These are phyloP conservation scores for Dascillus cervinus DNA, from an alignment of 2,888 invertebrate genomes.

Conservation along the genomic window DNA sequence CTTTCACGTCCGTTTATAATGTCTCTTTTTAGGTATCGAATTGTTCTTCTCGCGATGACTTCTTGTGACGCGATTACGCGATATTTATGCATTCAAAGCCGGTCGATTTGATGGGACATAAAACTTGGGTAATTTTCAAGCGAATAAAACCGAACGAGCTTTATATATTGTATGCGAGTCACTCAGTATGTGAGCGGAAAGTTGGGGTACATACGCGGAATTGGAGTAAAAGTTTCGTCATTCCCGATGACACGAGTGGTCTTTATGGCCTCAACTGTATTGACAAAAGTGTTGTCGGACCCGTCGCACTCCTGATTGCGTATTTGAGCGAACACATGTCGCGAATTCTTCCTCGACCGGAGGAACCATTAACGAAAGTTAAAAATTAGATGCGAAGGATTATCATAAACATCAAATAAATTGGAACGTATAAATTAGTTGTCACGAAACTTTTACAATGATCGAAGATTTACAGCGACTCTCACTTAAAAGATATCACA, in stretches of 20 bases:
- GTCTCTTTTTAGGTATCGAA: too few species aligned
- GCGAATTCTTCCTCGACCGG: slow-evolving; percentile 45
- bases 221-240: slow-evolving; percentile 49
- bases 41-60: too few species aligned
- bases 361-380: too few species aligned
- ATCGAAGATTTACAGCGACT: slow-evolving; percentile 35
- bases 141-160: too few species aligned
- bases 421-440: slow-evolving; percentile 40
- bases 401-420: slow-evolving; percentile 40
- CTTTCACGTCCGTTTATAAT: too few species aligned
- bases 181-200: slow-evolving; percentile 13
- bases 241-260: slow-evolving; percentile 53
- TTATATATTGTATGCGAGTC: slow-evolving; percentile 3
- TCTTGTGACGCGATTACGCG: too few species aligned
- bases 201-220: slow-evolving; percentile 30
- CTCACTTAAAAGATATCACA: slow-evolving; percentile 27
- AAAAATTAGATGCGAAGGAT: slow-evolving; percentile 1
- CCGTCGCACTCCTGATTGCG: slow-evolving; percentile 40
- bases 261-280: slow-evolving; percentile 48
- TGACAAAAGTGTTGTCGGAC: slow-evolving; percentile 49
- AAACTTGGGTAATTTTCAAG: too few species aligned
- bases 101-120: too few species aligned
- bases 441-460: slow-evolving; percentile 39
- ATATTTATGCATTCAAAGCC: too few species aligned
- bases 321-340: slow-evolving; percentile 44